A percentile compares a stretch with the other conserved stretches of the same genome.
These are phyloP conservation scores for Aphidius colemani DNA, from an alignment of 2,888 invertebrate genomes.

Conservation along the genomic window DNA sequence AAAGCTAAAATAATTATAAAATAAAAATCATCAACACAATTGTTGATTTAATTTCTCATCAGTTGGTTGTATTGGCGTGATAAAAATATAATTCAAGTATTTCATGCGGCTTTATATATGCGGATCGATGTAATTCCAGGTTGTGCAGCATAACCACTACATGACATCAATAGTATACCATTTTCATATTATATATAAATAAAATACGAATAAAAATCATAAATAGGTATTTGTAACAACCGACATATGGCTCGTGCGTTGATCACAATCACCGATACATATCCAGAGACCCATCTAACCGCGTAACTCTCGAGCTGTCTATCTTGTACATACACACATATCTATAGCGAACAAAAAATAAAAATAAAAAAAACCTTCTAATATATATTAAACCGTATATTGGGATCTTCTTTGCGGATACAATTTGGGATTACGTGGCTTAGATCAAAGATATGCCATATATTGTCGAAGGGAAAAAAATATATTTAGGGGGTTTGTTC, in stretches of 20 bases:
- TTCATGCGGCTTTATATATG: slow-evolving; percentile 20
- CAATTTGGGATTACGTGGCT: too few species aligned
- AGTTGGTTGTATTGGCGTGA: slow-evolving; percentile 24
- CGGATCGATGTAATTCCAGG: slow-evolving; percentile 32
- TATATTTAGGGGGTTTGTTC: neutral
- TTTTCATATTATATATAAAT: too few species aligned
- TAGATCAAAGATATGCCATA: too few species aligned
- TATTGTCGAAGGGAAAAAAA: too few species aligned
- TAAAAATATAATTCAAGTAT: slow-evolving; percentile 31
- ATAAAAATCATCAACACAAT: neutral
- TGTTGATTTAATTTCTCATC: slow-evolving; percentile 18
- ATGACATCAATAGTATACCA: slow-evolving; percentile 19
- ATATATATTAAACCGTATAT: slow-evolving; percentile 8
- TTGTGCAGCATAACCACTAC: slow-evolving; percentile 23
- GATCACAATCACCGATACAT: slow-evolving; percentile 21
- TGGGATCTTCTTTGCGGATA: neutral
- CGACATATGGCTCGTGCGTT: slow-evolving; percentile 39
- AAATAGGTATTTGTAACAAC: slow-evolving; percentile 16
- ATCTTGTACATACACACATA: neutral
- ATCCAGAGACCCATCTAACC: slow-evolving; percentile 3
- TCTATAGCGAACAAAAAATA: too few species aligned
- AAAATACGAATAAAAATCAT: slow-evolving; percentile 10
- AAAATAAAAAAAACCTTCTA: too few species aligned
- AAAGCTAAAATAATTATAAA: neutral
- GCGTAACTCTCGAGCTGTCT: slow-evolving; percentile 21